A percentile compares a stretch with the other conserved stretches of the same genome.
These are phyloP conservation scores for Protodeltote pygarga DNA, from an alignment of 2,888 invertebrate genomes.

Conservation along the genomic window DNA sequence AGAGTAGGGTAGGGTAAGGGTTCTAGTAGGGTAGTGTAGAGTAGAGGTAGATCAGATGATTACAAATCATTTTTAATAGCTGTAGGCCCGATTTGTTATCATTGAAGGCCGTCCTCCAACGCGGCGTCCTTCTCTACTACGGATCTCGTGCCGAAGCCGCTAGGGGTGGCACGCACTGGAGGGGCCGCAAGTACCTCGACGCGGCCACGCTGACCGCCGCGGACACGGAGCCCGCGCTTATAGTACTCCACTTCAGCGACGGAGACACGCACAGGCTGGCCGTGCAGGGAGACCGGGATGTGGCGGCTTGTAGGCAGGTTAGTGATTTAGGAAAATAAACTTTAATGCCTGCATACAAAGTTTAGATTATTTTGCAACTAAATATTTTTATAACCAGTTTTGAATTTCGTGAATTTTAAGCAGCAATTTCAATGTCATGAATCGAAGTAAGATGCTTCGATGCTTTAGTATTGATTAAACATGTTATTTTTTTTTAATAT, in stretches of 20 bases:
- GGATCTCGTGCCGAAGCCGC: constrained; percentile 88
- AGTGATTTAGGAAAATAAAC: neutral
- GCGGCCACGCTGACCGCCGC: constrained; percentile 83
- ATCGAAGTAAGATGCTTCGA: too few relatives aligned
- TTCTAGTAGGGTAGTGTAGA: too few relatives aligned
- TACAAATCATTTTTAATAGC: too few relatives aligned
- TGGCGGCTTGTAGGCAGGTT: constrained; percentile 79
- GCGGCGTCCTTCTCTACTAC: constrained; percentile 89
- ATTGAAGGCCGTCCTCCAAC: constrained; percentile 87
- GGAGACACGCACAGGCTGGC: constrained; percentile 86
- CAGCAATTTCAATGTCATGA: too few relatives aligned
- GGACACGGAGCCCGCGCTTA: constrained; percentile 76
- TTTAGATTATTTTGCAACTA: too few relatives aligned
- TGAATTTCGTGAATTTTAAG: too few relatives aligned
- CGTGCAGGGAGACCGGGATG: constrained; percentile 69
- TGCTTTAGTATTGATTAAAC: too few relatives aligned
- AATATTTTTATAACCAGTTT: too few relatives aligned
- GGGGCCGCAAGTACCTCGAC: constrained; percentile 89
- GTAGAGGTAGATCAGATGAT: too few relatives aligned
- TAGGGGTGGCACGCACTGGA: constrained; percentile 82
- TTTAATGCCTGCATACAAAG: too few relatives aligned
- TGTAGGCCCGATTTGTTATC: neutral
- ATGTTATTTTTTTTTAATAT: too few relatives aligned
- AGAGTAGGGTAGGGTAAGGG: too few relatives aligned
- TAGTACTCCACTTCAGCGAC: constrained; percentile 85